Conservation (phyloP, 1,140 invertebrate species). For the Centruroides sculpturatus region DNA sequence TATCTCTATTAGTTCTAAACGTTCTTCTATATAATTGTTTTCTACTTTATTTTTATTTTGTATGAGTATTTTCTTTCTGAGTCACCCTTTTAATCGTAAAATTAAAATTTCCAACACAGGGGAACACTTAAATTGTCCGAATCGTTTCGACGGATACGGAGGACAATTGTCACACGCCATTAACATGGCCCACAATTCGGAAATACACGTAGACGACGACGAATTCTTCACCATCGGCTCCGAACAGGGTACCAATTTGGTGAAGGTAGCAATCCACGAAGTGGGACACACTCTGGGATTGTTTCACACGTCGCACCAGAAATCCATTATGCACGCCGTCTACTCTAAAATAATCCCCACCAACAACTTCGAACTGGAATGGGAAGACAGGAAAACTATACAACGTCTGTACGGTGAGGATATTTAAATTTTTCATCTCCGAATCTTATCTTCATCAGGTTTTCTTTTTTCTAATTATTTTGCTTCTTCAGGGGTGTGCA, state of each 20-base stretch:
- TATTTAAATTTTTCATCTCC: too few relatives aligned
- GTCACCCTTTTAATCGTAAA: too few relatives aligned
- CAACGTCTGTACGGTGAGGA: conserved; percentile 29
- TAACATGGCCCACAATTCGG: conserved; percentile 23
- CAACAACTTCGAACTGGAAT: conserved; percentile 29
- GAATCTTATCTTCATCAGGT: too few relatives aligned
- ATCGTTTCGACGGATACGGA: conserved; percentile 33
- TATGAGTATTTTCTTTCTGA: too few relatives aligned
- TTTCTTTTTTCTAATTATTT: neutral
- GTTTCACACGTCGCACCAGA: conserved; percentile 25
- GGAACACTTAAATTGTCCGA: conserved; percentile 30
- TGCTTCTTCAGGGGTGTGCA: conserved; percentile 27
- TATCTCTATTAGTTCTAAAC: too few relatives aligned
- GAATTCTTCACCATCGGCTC: conserved; percentile 28
- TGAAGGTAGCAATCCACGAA: conserved; percentile 33
- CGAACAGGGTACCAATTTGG: conserved; percentile 20
- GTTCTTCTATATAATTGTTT: too few relatives aligned
- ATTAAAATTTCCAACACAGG: conserved; percentile 20
- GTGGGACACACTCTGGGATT: conserved; percentile 34
- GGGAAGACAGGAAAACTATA: conserved; percentile 29
- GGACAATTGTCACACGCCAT: conserved; percentile 34
- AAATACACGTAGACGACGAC: conserved; percentile 36
- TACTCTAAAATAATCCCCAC: conserved; percentile 23
- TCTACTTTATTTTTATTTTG: too few relatives aligned
- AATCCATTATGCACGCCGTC: conserved; percentile 35